Conservation (phyloP, 1,140 invertebrate species). For the Scaptomyza montana region DNA sequence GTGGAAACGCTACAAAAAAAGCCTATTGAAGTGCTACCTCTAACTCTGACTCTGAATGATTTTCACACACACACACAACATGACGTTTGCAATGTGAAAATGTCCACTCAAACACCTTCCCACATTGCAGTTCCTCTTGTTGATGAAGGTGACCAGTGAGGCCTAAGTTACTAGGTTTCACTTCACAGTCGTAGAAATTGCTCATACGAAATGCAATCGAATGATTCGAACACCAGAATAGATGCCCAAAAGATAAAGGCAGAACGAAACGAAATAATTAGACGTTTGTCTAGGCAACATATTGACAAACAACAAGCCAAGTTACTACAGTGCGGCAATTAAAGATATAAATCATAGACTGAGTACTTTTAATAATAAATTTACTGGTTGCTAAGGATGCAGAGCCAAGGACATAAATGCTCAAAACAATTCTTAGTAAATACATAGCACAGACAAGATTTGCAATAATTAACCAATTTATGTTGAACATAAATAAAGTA, state of each 20-base stretch:
- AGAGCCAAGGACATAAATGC: neutral
- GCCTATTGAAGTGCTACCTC: too few relatives aligned
- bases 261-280: slow-evolving; percentile 24
- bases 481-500: neutral
- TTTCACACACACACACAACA: slow-evolving; percentile 22
- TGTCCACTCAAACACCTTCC: neutral
- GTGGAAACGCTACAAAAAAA: too few relatives aligned
- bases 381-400: neutral
- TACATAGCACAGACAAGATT: neutral
- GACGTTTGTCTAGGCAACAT: slow-evolving; percentile 33
- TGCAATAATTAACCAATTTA: neutral
- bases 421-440: neutral
- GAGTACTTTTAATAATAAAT: neutral
- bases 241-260: neutral
- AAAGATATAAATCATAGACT: neutral
- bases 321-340: slow-evolving; percentile 9
- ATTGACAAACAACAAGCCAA: slow-evolving; percentile 37
- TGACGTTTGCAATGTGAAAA: slow-evolving; percentile 11
- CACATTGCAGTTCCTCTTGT: neutral
- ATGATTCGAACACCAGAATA: slow-evolving; percentile 22
- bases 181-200: slow-evolving; percentile 21
- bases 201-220: slow-evolving; percentile 47
- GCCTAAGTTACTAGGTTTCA: slow-evolving; percentile 47
- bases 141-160: neutral
- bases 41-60: slow-evolving; percentile 7